Evolutionary conservation across 2,113 vertebrate species (phyloP).

Genomic region (Elephantulus edwardii): DNA sequence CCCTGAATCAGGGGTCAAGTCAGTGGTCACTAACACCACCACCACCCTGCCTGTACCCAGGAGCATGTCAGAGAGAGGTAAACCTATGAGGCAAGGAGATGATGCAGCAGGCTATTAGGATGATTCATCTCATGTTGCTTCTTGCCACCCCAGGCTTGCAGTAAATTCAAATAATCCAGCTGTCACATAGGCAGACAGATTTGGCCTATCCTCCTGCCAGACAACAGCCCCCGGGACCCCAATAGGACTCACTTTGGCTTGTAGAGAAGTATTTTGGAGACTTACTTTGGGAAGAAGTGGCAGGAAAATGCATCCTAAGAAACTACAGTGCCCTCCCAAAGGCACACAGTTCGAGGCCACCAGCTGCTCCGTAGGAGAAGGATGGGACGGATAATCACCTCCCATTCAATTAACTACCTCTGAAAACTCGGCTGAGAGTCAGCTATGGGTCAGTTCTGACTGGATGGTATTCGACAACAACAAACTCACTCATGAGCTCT

Average conservation of each 20-base stretch:
- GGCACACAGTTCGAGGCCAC: too few species aligned
- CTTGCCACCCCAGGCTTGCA: not conserved
- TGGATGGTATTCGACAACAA: too few species aligned
- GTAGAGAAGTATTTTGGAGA: not conserved
- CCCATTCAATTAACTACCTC: too few species aligned
- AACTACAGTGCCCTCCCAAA: too few species aligned
- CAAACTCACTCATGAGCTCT: too few species aligned
- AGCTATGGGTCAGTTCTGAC: too few species aligned
- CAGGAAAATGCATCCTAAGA: not conserved
- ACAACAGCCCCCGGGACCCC: not conserved
- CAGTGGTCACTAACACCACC: not conserved
- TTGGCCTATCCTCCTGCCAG: not conserved
- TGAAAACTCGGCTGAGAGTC: too few species aligned
- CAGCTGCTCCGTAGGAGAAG: too few species aligned
- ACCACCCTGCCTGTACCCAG: not conserved
- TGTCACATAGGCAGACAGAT: not conserved
- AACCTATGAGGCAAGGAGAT: not conserved
- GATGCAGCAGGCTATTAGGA: fast-evolving
- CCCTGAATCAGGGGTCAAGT: not conserved
- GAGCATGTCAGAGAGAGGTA: not conserved
- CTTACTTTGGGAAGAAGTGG: not conserved
- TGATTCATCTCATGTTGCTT: not conserved
- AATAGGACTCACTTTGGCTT: not conserved
- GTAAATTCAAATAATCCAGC: not conserved
- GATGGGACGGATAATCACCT: too few species aligned